phyloP scores from a whole-genome alignment of 2,797 vertebrate genomes.

The Onychomys torridus region DNA sequence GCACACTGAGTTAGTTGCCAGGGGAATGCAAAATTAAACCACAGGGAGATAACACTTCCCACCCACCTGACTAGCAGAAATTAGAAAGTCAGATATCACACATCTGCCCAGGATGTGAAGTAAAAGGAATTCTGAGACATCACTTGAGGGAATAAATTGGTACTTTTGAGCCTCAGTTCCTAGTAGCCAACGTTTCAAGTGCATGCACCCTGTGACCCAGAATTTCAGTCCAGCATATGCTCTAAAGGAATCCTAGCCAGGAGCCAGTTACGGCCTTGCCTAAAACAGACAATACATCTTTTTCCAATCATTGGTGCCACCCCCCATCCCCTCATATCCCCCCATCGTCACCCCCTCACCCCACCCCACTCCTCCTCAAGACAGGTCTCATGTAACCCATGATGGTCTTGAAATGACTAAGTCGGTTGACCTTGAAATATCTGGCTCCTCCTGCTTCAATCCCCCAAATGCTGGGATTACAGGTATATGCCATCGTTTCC shows the following conservation, averaged over 20 bases:
- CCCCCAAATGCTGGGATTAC: background rate
- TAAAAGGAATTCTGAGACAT: slow-evolving; percentile 53
- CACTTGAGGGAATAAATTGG: background rate
- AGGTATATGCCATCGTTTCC: background rate
- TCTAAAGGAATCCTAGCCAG: background rate
- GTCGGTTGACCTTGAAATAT: background rate
- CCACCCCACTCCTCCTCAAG: background rate
- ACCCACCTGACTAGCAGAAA: slow-evolving; percentile 37
- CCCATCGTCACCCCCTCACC: too few relatives aligned
- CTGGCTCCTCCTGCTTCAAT: background rate
- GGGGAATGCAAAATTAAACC: slow-evolving; percentile 78
- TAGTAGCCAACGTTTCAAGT: background rate
- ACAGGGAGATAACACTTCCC: slow-evolving; percentile 73
- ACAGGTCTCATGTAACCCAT: background rate
- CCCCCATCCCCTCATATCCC: too few relatives aligned
- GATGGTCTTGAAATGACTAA: background rate
- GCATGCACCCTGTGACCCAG: background rate
- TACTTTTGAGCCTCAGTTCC: slow-evolving; percentile 29
- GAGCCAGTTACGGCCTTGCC: background rate
- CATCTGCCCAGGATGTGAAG: slow-evolving; percentile 47
- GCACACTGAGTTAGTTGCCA: slow-evolving; percentile 64
- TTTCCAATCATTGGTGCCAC: background rate
- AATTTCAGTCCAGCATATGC: background rate
- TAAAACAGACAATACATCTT: background rate
- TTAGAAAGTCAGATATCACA: slow-evolving; percentile 57